A percentile compares a stretch with the other conserved stretches of the same genome.
Evolutionary conservation across 1,140 invertebrate species (phyloP).

Genomic region (Brachionus asplanchnoidis): DNA sequence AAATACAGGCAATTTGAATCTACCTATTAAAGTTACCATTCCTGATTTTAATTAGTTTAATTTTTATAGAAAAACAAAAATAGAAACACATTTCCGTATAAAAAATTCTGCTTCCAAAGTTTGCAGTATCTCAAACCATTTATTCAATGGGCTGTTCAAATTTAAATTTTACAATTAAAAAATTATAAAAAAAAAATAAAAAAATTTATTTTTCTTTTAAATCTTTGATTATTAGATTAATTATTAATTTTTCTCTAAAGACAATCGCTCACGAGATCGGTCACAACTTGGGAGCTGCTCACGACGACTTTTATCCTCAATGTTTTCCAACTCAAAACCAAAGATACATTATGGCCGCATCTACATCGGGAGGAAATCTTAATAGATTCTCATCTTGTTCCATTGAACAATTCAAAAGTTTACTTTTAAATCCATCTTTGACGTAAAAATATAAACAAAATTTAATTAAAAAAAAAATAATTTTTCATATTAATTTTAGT

Average conservation of each 20-base stretch:
- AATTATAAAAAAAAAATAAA: not conserved
- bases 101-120: too few species aligned
- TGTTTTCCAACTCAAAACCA: not conserved
- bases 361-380: not conserved
- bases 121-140: too few species aligned
- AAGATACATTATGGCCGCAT: conserved; percentile 13
- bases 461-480: not conserved
- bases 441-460: not conserved
- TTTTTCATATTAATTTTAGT: not conserved
- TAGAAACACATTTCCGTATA: too few species aligned
- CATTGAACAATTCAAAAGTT: not conserved
- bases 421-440: not conserved
- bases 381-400: conserved; percentile 28
- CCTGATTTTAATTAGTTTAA: too few species aligned
- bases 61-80: too few species aligned
- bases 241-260: not conserved
- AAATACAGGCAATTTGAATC: too few species aligned
- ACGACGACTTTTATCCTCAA: not conserved
- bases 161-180: too few species aligned
- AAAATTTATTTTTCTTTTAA: not conserved
- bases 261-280: conserved; percentile 31
- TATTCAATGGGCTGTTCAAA: too few species aligned
- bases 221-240: not conserved
- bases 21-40: too few species aligned
- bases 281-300: not conserved